Evolutionary conservation across 1,140 invertebrate genomes (phyloP).

Genomic region (Teleopsis dalmanni): DNA sequence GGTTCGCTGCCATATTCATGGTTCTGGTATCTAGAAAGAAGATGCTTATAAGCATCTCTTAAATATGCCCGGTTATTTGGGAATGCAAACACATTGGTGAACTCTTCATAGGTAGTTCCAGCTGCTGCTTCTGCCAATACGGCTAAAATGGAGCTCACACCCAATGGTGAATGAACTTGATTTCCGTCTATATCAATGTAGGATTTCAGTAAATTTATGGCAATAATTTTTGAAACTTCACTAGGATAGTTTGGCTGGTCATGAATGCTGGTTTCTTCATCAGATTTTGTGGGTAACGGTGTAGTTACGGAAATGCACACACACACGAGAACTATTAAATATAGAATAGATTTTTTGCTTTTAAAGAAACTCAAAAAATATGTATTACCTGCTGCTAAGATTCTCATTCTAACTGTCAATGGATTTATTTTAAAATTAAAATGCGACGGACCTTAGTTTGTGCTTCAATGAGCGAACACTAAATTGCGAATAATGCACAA

Average conservation of each 20-base stretch:
- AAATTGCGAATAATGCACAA: no score
- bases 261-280: background rate
- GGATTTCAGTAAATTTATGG: slow-evolving; percentile 33
- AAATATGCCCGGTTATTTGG: slow-evolving; percentile 44
- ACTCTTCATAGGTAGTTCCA: slow-evolving; percentile 51
- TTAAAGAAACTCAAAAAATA: no score
- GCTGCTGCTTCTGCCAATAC: slow-evolving; percentile 53
- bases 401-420: no score
- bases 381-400: no score
- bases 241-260: slow-evolving; percentile 20
- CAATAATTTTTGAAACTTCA: slow-evolving; percentile 33
- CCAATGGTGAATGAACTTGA: slow-evolving; percentile 56
- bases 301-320: no score
- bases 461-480: no score
- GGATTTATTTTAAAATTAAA: no score
- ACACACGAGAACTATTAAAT: no score
- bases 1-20: slow-evolving; percentile 50
- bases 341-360: no score
- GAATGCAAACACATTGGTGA: slow-evolving; percentile 49
- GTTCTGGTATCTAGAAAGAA: slow-evolving; percentile 49
- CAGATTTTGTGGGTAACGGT: no score
- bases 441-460: no score
- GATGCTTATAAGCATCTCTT: slow-evolving; percentile 42
- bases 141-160: slow-evolving; percentile 53
- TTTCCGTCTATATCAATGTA: slow-evolving; percentile 50